Conservation (phyloP, 2,797 vertebrate genomes). For the Myiotriccus ornatus region DNA sequence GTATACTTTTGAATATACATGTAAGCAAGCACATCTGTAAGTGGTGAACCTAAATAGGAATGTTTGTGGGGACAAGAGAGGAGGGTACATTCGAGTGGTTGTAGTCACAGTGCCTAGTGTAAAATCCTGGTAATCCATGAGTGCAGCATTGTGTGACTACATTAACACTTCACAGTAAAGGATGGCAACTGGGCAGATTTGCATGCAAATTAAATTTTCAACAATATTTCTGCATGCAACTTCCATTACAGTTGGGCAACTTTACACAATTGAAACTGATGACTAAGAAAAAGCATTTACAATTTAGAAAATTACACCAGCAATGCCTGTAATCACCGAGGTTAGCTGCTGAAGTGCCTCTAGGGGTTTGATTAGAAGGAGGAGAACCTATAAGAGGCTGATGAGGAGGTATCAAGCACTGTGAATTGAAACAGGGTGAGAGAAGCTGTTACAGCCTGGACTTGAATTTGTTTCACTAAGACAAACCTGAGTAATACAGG, state of each 20-base stretch:
- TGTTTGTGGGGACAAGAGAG: background rate
- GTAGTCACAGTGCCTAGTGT: background rate
- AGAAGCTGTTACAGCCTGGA: background rate
- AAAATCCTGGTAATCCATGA: slow-evolving; percentile 10
- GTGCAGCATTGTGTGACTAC: slow-evolving; percentile 4
- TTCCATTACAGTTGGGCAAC: slow-evolving; percentile 61
- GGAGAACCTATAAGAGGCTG: slow-evolving; percentile 29
- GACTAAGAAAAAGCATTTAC: slow-evolving; percentile 52
- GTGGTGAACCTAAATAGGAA: background rate
- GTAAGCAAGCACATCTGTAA: background rate
- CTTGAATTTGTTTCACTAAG: background rate
- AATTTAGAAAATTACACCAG: slow-evolving; percentile 31
- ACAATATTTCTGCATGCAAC: slow-evolving; percentile 56
- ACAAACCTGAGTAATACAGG: background rate
- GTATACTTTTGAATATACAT: background rate
- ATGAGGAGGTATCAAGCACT: background rate
- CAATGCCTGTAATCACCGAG: slow-evolving; percentile 37
- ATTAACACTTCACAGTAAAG: slow-evolving; percentile 26
- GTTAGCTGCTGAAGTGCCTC: slow-evolving; percentile 38
- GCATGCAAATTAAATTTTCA: slow-evolving; percentile 65
- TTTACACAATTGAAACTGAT: slow-evolving; percentile 57
- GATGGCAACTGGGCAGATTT: slow-evolving; percentile 47
- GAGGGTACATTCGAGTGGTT: background rate
- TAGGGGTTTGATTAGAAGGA: slow-evolving; percentile 36
- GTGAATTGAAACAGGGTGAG: background rate